Conservation (phyloP, 2,797 vertebrate genomes). For the Melanotaenia parkinsoni region DNA sequence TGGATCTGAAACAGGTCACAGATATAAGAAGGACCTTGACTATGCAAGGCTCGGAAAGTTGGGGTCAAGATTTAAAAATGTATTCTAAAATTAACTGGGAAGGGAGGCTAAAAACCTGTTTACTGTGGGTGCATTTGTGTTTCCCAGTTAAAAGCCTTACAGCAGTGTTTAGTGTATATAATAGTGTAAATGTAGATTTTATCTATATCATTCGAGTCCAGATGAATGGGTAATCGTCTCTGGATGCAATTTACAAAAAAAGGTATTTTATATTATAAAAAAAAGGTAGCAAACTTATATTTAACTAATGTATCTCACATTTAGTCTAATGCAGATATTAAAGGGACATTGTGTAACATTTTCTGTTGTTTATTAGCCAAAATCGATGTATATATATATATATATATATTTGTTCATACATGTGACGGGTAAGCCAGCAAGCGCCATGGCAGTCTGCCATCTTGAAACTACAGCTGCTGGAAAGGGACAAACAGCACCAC, state of each 20-base stretch:
- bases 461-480: too few species aligned
- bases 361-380: too few species aligned
- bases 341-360: background rate
- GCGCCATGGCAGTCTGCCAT: too few species aligned
- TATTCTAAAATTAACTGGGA: background rate
- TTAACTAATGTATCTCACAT: constrained; percentile 15
- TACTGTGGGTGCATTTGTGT: background rate
- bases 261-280: background rate
- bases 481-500: too few species aligned
- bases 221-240: constrained; percentile 18
- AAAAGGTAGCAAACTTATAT: constrained; percentile 14
- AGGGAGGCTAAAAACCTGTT: background rate
- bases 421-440: too few species aligned
- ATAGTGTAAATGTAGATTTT: background rate
- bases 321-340: background rate
- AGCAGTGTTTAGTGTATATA: background rate
- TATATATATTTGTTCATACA: too few species aligned
- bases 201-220: background rate
- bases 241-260: constrained; percentile 15
- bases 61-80: background rate
- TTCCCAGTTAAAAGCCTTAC: background rate
- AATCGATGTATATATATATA: too few species aligned
- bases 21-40: background rate
- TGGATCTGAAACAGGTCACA: background rate
- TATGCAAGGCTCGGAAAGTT: background rate